Percentiles rank a stretch among this genome's conserved stretches.
These are phyloP conservation scores for Drosophila villosipedis DNA, from an alignment of 2,888 invertebrate genomes.

Conservation along the genomic window DNA sequence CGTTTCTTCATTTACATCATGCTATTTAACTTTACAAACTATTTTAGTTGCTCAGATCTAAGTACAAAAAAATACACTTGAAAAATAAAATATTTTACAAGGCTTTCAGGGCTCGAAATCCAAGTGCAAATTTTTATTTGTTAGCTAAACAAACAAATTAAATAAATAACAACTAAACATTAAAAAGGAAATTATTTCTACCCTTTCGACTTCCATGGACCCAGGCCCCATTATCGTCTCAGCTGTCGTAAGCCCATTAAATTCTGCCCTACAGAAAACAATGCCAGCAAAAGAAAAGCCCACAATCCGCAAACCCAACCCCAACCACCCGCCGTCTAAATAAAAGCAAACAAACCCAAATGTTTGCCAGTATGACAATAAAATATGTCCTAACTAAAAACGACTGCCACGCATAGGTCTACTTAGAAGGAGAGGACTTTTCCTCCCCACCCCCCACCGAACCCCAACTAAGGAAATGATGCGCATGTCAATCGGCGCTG, in stretches of 20 bases:
- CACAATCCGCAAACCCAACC: neutral
- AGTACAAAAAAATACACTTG: neutral
- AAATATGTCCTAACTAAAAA: conserved; percentile 11
- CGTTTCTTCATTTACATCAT: neutral
- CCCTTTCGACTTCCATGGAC: neutral
- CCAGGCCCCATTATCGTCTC: neutral
- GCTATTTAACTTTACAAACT: neutral
- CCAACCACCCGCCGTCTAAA: conserved; percentile 16
- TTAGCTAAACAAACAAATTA: neutral
- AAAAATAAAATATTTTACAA: neutral
- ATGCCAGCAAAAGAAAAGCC: conserved; percentile 48
- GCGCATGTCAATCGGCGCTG: conserved; percentile 66
- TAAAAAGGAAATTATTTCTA: neutral
- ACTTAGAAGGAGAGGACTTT: neutral
- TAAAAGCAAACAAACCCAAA: conserved; percentile 50
- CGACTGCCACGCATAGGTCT: conserved; percentile 1
- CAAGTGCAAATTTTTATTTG: neutral
- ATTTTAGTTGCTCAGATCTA: neutral
- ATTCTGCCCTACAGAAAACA: neutral
- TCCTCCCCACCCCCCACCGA: neutral
- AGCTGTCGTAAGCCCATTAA: conserved; percentile 11
- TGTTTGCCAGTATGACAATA: conserved; percentile 38
- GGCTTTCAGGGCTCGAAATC: neutral
- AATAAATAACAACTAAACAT: neutral
- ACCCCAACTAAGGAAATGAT: conserved; percentile 40